Conservation (phyloP, 2,888 invertebrate species). For the Tetragonula carbonaria region DNA sequence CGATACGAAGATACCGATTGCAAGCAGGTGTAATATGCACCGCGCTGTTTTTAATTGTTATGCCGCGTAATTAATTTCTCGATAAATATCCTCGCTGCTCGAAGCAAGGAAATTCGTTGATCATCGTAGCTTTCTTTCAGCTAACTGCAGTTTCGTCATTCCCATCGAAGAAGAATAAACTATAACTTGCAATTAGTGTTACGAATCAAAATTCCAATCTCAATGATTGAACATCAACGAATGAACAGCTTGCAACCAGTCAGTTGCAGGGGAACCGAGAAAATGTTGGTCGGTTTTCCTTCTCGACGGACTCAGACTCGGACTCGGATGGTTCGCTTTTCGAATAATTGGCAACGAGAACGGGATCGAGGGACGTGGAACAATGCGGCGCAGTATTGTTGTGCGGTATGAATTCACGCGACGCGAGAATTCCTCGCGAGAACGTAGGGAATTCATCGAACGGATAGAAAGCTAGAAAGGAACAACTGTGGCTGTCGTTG, state of each 20-base stretch:
- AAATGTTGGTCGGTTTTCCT: slow-evolving; percentile 32
- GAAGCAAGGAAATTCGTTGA: not conserved
- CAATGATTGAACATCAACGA: no score
- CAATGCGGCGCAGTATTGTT: slow-evolving; percentile 61
- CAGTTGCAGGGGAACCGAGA: not conserved
- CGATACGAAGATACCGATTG: not conserved
- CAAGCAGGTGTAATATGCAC: not conserved
- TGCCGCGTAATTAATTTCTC: not conserved
- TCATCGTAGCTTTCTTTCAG: not conserved
- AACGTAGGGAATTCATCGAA: slow-evolving; percentile 66
- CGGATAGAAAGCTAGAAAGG: slow-evolving; percentile 59
- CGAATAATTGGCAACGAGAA: slow-evolving; percentile 42
- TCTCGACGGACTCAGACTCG: not conserved
- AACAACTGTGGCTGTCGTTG: slow-evolving; percentile 41
- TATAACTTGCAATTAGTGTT: no score
- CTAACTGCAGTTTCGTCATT: no score
- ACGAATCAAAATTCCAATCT: no score
- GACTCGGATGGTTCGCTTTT: not conserved
- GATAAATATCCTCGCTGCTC: not conserved
- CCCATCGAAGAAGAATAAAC: no score
- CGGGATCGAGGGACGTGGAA: slow-evolving; percentile 50
- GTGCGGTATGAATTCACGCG: slow-evolving; percentile 62
- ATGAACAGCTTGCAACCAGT: not conserved
- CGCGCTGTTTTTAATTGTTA: not conserved
- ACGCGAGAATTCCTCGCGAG: slow-evolving; percentile 3